Evolutionary conservation across 2,888 invertebrate genomes (phyloP).

Genomic region (Oligia fasciuncula): DNA sequence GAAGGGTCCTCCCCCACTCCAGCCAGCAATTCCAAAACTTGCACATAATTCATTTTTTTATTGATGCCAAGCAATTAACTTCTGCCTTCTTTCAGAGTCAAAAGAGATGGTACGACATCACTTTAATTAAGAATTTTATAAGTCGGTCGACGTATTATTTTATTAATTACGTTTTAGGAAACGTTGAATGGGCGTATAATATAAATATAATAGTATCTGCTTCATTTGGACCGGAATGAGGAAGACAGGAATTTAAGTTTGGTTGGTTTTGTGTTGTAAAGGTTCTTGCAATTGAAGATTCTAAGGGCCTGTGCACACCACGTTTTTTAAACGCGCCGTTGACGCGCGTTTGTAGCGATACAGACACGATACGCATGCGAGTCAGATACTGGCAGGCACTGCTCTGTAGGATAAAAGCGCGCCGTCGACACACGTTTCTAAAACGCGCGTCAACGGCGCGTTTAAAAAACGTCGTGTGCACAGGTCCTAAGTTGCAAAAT

Average conservation of each 20-base stretch:
- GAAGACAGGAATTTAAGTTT: conserved; percentile 7
- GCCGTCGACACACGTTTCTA: too few relatives aligned
- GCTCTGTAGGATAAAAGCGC: too few relatives aligned
- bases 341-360: too few relatives aligned
- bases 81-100: conserved; percentile 62
- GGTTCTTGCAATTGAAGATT: neutral
- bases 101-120: conserved; percentile 61
- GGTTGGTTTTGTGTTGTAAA: conserved; percentile 1
- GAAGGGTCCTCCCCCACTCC: conserved; percentile 72
- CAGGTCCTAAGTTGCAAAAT: neutral
- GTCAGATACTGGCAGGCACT: too few relatives aligned
- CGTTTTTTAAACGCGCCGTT: too few relatives aligned
- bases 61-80: conserved; percentile 81
- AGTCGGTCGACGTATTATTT: conserved; percentile 60
- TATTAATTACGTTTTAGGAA: conserved; percentile 61
- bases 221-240: conserved; percentile 32
- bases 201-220: conserved; percentile 36
- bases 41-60: conserved; percentile 81
- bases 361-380: too few relatives aligned
- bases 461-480: too few relatives aligned
- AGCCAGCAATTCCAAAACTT: conserved; percentile 69
- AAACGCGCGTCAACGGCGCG: too few relatives aligned
- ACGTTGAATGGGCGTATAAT: conserved; percentile 44
- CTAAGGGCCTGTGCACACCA: too few relatives aligned
- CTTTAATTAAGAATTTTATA: conserved; percentile 66